Evolutionary conservation across 2,888 invertebrate species (phyloP).

Genomic region (Allygus modestus): DNA sequence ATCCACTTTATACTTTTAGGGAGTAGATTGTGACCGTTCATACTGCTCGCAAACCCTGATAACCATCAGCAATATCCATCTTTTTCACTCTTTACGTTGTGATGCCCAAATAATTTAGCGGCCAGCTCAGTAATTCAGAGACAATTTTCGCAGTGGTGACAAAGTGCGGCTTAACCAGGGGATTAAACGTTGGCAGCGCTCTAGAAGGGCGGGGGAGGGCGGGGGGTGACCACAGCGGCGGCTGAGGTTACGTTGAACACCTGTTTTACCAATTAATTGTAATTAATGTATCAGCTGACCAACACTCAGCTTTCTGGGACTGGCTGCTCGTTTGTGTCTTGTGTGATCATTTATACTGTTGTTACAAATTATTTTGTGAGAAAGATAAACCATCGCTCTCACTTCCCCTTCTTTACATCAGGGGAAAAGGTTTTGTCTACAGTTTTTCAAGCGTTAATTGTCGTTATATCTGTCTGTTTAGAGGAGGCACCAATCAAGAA

Average conservation of each 20-base stretch:
- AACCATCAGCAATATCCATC: neutral
- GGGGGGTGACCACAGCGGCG: slow-evolving; percentile 2
- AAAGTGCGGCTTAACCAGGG: slow-evolving; percentile 5
- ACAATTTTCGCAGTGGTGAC: neutral
- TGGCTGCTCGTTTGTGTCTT: neutral
- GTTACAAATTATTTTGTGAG: no score
- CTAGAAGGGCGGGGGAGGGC: neutral
- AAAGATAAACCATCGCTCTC: no score
- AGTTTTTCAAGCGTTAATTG: no score
- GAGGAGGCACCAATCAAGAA: no score
- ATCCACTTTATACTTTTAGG: no score
- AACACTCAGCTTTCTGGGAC: neutral
- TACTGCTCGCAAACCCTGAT: no score
- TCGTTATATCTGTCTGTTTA: no score
- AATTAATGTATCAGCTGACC: slow-evolving; percentile 41
- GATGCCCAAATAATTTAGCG: neutral
- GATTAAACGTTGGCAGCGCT: slow-evolving; percentile 29
- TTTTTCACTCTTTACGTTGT: neutral
- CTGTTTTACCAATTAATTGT: slow-evolving; percentile 45
- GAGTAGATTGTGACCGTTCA: no score
- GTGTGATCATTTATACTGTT: neutral
- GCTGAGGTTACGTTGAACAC: slow-evolving; percentile 32
- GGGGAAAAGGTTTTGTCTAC: no score
- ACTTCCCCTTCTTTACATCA: no score
- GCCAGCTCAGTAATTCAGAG: neutral